Evolutionary conservation across 2,888 invertebrate genomes (phyloP), one percentile per base, ranked within the genome.

Genomic region (Eucera pruinosa): DNA sequence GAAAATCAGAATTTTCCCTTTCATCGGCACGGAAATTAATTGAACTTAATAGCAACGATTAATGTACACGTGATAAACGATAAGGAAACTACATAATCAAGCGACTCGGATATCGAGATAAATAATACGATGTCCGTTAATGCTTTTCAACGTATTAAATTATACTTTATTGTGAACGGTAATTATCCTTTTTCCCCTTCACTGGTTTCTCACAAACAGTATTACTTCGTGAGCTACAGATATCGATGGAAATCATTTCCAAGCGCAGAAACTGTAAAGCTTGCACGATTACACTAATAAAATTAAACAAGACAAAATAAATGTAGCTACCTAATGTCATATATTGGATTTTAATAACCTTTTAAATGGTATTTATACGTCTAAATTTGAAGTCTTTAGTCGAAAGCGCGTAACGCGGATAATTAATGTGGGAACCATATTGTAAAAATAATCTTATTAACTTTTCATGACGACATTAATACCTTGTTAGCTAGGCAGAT

Each of bases 11-110:
- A 18, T 2, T 6, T 13, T 13, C 13, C 18, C 25, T 57, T 48
- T 33, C 55, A 20, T 41, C 18, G 9, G 13, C 13, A n/a, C 27
- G 47, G 25, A 15, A 30, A 48, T 66, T 66, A 39, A 30, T 27
- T 47, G 23, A 25, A 54, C 36, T 66, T 54, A 66, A 70, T 70
- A 41, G 55, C 23, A 30, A 25, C 55, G 41, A 70, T 48, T n/a
- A n/a, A n/a, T n/a, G n/a, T 36, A n/a, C 6, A 25, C 18, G 23
- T 25, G 30, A 68, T 18, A 57, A 41, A 71, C 68, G 55, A 48
- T 15, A n/a, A 45, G 36, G 25, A 33, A 50, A 67, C 41, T 48
- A 67, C 67, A 71, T 41, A 57, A 57, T 27, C 57, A n/a, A 39
- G 13, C 25, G 57, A 71, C n/a, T n/a, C 54, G 13, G 23, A 15